A percentile compares a stretch with the other conserved stretches of the same genome.
Evolutionary conservation across 1,140 invertebrate genomes (phyloP).

Genomic region (Caenorhabditis elegans): DNA sequence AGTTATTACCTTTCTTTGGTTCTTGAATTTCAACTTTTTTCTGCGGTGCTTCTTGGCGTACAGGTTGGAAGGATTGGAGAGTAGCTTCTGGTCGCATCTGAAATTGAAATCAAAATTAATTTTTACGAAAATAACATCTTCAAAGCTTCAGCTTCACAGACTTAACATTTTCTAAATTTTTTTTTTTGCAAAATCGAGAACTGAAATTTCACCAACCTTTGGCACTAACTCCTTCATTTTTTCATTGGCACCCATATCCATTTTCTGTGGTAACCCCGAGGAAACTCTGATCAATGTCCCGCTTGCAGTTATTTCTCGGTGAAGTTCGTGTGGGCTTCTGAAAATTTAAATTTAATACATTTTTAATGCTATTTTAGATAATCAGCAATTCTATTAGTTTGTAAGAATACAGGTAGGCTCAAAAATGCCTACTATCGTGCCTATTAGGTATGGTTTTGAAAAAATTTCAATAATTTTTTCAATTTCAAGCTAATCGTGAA

Average conservation of each 20-base stretch:
- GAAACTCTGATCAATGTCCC: background rate
- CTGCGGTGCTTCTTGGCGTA: background rate
- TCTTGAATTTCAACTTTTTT: background rate
- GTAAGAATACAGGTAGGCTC: no score
- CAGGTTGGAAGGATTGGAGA: background rate
- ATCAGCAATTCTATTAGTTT: no score
- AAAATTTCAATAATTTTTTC: no score
- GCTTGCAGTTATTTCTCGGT: background rate
- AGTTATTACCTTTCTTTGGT: constrained; percentile 12
- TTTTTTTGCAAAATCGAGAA: no score
- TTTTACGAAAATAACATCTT: no score
- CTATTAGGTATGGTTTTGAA: no score
- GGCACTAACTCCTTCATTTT: constrained; percentile 14
- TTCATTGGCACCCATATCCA: background rate
- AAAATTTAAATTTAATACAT: background rate
- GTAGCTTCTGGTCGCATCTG: background rate
- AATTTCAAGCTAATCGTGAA: no score
- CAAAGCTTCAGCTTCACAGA: no score
- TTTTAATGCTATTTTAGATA: no score
- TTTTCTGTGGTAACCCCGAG: background rate
- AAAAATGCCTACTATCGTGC: no score
- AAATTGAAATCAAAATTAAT: no score
- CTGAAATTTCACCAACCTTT: background rate
- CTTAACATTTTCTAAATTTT: no score
- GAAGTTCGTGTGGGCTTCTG: background rate